Base-by-base conservation (phyloP, 1,140 invertebrate genomes). In the Laodelphax striatellus region DNA sequence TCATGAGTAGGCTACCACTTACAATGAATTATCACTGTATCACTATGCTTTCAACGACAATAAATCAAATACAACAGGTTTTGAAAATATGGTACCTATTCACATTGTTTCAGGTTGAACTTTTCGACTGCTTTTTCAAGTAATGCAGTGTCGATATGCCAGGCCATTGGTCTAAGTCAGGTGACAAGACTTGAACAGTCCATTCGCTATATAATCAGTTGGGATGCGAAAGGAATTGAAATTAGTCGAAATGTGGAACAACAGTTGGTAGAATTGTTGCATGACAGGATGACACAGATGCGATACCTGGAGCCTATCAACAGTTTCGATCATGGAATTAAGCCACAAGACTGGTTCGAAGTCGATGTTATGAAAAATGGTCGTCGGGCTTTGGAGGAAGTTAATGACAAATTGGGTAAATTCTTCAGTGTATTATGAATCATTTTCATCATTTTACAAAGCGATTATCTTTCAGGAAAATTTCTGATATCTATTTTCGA, bases 111-210 rank as follows among this genome's bases (percentile, higher is more conserved):
- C 70, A 90, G 91, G 70, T 82, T 94, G 61, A 96, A 94, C 74
- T 96, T 96, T 72, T 94, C 90, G 10, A 96, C 94, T 42, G 84
- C 94, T 0, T 92, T 92, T 69, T 97, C 92, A 1, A 95, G 90
- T 62, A 97, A 98, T 76, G 90, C 92, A 54, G 89, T 97, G 4
- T 92, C 93, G 28, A 96, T 98, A 64, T 95, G 90, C 72, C 80
- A 86, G 63, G 87, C 90, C 62, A 79, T 94, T 54, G 84, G 88
- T 8, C 71, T 96, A 6, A 71, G 73, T 22, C 79, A 84, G 71
- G 76, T 97, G 1, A 78, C 73, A 1, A 80, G 94, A 55, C 75
- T 98, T 55, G 94, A 98, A 79, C 74, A 80, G 17, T 89, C 90
- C 0, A 83, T 78, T 2, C 80, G 91, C 61, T 97, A 95, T 72